Evolutionary conservation across 2,113 vertebrate species (phyloP).

Genomic region (Heterochromis multidens): DNA sequence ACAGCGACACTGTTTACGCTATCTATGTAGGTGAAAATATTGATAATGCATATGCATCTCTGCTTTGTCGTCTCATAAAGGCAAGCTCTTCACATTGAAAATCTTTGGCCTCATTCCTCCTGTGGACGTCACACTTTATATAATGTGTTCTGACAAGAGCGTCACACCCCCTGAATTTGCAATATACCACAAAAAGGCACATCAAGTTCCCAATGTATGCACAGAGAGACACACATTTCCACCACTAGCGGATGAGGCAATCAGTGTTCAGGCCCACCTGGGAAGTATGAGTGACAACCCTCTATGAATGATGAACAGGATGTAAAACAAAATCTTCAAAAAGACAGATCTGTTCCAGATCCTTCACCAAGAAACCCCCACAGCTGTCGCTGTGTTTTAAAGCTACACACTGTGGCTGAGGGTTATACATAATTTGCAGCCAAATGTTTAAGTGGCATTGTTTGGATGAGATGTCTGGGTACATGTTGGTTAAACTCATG

Average conservation of each 20-base stretch:
- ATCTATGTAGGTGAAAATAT: background rate
- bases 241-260: background rate
- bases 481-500: background rate
- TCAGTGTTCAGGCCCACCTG: background rate
- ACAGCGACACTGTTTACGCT: background rate
- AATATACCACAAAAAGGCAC: slow-evolving; percentile 5
- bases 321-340: background rate
- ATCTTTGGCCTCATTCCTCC: slow-evolving; percentile 48
- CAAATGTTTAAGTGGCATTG: background rate
- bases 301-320: slow-evolving; percentile 12
- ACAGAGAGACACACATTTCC: background rate
- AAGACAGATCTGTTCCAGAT: background rate
- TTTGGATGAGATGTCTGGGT: background rate
- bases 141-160: slow-evolving; percentile 55
- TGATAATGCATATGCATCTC: background rate
- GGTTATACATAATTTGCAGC: background rate
- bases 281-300: slow-evolving; percentile 2
- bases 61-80: background rate
- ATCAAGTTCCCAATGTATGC: background rate
- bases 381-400: background rate
- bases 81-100: background rate
- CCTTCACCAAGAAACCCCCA: background rate
- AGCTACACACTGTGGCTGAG: background rate
- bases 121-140: slow-evolving; percentile 48
- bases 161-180: slow-evolving; percentile 34